Base-by-base conservation (phyloP, 1,140 invertebrate species). In the Pseudomyrmex dendroicus region DNA sequence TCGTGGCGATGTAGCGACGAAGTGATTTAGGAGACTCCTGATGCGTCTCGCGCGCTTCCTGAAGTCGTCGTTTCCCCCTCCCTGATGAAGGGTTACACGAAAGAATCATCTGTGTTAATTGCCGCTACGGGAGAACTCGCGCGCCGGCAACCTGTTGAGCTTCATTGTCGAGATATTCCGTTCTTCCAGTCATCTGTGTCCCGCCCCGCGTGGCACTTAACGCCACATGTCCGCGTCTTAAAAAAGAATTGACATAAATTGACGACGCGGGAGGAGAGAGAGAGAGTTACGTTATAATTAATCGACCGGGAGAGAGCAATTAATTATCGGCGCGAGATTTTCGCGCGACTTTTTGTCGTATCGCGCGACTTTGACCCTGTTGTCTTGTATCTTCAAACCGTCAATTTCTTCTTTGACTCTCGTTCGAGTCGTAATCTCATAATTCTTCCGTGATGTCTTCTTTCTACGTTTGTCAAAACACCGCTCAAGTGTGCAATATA, bases 111-210 rank as follows among this genome's bases (percentile, higher is more conserved):
- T 10, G 35, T 61, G 56, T 56, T 70, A 70, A 80, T 77, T 68
- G 63, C 74, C 63, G 74, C 13, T 77, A 46, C 50, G 35, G 48
- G 17, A 48, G 54, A 70, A 72, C 46, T 59, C 54, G 17, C 50
- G 15, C 76, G 66, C 76, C 46, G 52, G 66, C 76, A 72, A 80
- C 54, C 76, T 80, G 76, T 80, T 59, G 54, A 72, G 76, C 66
- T 50, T 80, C 66, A 80, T 80, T 80, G 76, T 80, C 76, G 44
- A 35, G 76, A 80, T 80, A 68, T 80, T 80, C 76, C 76, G 66
- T 80, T 80, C 76, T 25, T 80, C 44, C 54, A 80, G 66, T 80
- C 76, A 80, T 66, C 66, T 80, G 76, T 20, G 54, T 35, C 35
- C 35, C 35, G 35, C 35, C 35, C 54, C 66, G 72, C 76, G 76